These are phyloP conservation scores for Phyllotreta striolata DNA, from an alignment of 2,888 invertebrate genomes.

Conservation along the genomic window DNA sequence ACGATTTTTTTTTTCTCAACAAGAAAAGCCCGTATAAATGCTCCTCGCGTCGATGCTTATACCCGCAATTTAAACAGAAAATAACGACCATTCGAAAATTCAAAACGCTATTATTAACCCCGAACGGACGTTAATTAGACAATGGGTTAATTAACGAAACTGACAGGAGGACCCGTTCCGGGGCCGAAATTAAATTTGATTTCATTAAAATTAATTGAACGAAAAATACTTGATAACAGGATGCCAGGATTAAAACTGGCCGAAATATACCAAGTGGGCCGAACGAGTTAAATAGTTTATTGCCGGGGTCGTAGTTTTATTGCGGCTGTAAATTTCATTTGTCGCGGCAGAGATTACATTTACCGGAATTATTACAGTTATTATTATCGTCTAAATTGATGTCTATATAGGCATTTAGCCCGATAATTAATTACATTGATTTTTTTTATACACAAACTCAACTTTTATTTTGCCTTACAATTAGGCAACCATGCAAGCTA, in stretches of 20 bases:
- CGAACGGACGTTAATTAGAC: constrained; percentile 34
- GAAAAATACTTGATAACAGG: constrained; percentile 40
- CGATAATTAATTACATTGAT: too few species aligned
- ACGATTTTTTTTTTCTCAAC: neutral
- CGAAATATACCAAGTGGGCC: constrained; percentile 36
- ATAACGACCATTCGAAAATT: too few species aligned
- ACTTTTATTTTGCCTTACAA: too few species aligned
- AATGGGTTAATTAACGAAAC: constrained; percentile 43
- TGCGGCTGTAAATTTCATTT: constrained; percentile 16
- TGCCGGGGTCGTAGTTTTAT: constrained; percentile 31
- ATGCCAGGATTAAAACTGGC: constrained; percentile 36
- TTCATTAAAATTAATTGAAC: constrained; percentile 49
- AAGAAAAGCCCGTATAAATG: too few species aligned
- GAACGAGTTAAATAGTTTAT: constrained; percentile 31
- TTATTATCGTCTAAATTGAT: neutral
- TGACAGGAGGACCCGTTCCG: constrained; percentile 46
- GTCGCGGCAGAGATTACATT: constrained; percentile 8
- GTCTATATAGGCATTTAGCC: too few species aligned
- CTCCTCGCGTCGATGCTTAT: too few species aligned
- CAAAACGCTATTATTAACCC: constrained; percentile 23
- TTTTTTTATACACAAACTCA: too few species aligned
- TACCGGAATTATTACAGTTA: constrained; percentile 5
- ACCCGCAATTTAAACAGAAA: too few species aligned
- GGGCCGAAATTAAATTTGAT: constrained; percentile 42
- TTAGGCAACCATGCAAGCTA: too few species aligned